Conservation (phyloP, 2,113 vertebrate species). For the Tenrec ecaudatus region DNA sequence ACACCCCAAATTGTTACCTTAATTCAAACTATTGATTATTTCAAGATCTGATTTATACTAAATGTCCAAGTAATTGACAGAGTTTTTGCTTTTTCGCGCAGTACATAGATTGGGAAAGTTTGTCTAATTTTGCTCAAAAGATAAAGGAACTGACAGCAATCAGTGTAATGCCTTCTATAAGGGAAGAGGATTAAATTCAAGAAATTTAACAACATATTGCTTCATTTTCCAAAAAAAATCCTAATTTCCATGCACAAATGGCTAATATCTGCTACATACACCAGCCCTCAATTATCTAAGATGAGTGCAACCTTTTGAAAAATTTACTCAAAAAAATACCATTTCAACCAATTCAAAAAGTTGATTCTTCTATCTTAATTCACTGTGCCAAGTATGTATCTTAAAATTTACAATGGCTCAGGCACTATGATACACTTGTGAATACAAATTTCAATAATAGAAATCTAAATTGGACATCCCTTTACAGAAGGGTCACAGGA, state of each 20-base stretch:
- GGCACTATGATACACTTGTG: not conserved
- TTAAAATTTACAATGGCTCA: not conserved
- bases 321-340: slow-evolving; percentile 2
- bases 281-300: not conserved
- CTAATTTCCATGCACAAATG: not conserved
- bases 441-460: not conserved
- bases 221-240: too few relatives aligned
- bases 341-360: not conserved
- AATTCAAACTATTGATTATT: slow-evolving; percentile 1
- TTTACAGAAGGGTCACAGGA: too few relatives aligned
- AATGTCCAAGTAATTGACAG: not conserved
- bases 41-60: slow-evolving; percentile 23
- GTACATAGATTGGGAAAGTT: not conserved
- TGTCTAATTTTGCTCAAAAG: slow-evolving; percentile 9
- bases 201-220: slow-evolving; percentile 33
- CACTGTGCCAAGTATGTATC: not conserved
- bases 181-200: not conserved
- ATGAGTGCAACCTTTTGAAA: not conserved
- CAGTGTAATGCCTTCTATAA: not conserved
- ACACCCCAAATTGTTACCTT: not conserved
- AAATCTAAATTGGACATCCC: too few relatives aligned
- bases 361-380: not conserved
- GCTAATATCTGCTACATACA: not conserved
- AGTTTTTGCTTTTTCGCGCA: not conserved
- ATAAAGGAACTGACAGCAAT: not conserved